Evolutionary conservation across 2,888 invertebrate genomes (phyloP).

Genomic region (Serripes groenlandicus): DNA sequence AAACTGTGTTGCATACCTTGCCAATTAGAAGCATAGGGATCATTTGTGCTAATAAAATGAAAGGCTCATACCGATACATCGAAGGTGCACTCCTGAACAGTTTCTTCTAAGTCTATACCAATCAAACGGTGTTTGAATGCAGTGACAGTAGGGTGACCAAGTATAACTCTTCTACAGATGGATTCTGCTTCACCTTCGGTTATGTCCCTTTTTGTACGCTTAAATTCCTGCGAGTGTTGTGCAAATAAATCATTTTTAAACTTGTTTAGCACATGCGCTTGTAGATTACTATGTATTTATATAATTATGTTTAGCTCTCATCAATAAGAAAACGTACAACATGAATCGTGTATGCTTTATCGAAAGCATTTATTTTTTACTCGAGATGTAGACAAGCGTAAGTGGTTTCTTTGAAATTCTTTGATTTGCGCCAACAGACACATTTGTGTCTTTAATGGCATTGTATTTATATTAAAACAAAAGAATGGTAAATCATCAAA

Average conservation of each 20-base stretch:
- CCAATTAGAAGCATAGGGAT: too few species aligned
- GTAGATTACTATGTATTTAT: neutral
- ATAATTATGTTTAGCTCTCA: neutral
- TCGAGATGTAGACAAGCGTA: neutral
- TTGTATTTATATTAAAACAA: too few species aligned
- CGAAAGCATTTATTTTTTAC: neutral
- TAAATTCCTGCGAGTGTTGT: neutral
- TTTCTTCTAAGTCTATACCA: neutral
- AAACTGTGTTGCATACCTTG: too few species aligned
- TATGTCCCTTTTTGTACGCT: neutral
- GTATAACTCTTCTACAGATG: neutral
- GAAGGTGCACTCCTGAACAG: neutral
- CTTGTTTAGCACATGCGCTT: neutral
- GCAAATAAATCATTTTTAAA: neutral
- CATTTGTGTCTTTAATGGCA: too few species aligned
- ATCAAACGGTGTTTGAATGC: neutral
- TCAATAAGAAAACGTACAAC: neutral
- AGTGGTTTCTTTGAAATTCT: neutral
- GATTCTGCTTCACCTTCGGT: neutral
- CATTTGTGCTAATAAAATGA: too few species aligned
- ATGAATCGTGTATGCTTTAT: neutral
- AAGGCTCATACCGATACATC: constrained; percentile 7
- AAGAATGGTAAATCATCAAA: neutral
- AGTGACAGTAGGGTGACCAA: neutral
- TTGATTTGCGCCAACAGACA: neutral